Evolutionary conservation across 1,140 invertebrate species (phyloP).

Genomic region (Drosophila aff.): DNA sequence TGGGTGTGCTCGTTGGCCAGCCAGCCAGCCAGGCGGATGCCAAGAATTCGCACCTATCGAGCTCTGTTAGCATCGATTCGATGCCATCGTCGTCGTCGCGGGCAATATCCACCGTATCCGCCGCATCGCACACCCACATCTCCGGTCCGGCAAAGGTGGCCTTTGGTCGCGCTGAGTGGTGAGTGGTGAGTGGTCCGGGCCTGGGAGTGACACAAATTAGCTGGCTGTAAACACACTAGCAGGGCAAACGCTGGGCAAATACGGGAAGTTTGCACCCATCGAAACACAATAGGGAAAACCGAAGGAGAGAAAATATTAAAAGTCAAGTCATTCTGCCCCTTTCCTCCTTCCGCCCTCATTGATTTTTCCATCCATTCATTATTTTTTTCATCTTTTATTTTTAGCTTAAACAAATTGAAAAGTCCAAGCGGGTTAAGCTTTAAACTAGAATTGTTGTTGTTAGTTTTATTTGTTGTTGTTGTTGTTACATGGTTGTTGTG

Average conservation of each 20-base stretch:
- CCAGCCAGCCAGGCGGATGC: neutral
- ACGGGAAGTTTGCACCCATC: constrained; percentile 63
- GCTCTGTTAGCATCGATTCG: neutral
- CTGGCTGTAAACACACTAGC: constrained; percentile 52
- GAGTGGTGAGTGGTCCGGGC: neutral
- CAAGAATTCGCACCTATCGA: constrained; percentile 8
- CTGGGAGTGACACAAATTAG: constrained; percentile 56
- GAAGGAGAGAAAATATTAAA: constrained; percentile 4
- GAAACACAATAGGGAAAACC: neutral
- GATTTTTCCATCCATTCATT: constrained; percentile 10
- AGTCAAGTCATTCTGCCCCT: neutral
- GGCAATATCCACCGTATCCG: neutral
- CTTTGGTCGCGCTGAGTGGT: constrained; percentile 13
- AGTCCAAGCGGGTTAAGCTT: constrained; percentile 54
- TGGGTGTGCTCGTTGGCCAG: neutral
- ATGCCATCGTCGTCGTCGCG: neutral
- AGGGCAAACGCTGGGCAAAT: constrained; percentile 59
- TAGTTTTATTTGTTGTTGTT: constrained; percentile 28
- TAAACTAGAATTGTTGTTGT: constrained; percentile 51
- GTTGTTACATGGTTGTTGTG: constrained; percentile 18
- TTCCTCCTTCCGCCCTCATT: constrained; percentile 7
- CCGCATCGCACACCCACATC: constrained; percentile 12
- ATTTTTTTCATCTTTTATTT: constrained; percentile 40
- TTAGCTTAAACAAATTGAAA: constrained; percentile 53
- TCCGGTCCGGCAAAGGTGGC: constrained; percentile 1